Evolutionary conservation across 2,888 invertebrate species (phyloP), one percentile per base, ranked within the genome.

Genomic region (Limnephilus rhombicus): DNA sequence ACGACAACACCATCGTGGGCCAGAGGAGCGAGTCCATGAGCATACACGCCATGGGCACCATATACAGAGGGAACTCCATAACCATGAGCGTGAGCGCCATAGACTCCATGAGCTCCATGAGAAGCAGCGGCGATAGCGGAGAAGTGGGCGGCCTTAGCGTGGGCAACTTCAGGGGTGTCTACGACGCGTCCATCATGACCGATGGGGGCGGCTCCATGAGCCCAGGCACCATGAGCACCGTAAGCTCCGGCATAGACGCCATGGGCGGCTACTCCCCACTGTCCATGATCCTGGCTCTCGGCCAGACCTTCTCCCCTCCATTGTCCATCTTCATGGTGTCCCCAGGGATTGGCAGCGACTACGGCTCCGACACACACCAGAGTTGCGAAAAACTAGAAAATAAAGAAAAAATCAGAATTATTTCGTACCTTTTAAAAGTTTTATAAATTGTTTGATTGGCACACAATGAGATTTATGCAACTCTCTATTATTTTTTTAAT

Each of bases 91-190:
- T 45, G 49, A 49, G 49, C 49, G 3, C 49, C 49, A 49, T 49
- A 49, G 49, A 49, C 49, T 49, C 15, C 49, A 15, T 31, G 53
- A 11, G 53, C 29, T 18, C 87, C 87, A 24, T 87, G 53, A 24
- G 53, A 13, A n/a, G n/a, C 87, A 7, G 49, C 53, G 85, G 93
- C 91, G 9, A 68, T 68, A 3, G 81, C 97, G 94, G 97, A 96
- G 94, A 96, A 96, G 95, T 97, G 97, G 92, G 96, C 96, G 94
- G 96, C 96, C 94, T 96, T 96, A 91, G 97, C 92, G 94, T 96
- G 96, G 82, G 92, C 92, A 24, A 85, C 85, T 12, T 85, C 45
- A n/a, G 45, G 45, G 41, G 85, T 85, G n/a, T 68, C 87, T 15
- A 87, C 37, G 49, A 91, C 91, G 31, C 49, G 86, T 18, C 87